Evolutionary conservation across 2,113 vertebrate genomes (phyloP).

Genomic region (Fregetta grallaria): DNA sequence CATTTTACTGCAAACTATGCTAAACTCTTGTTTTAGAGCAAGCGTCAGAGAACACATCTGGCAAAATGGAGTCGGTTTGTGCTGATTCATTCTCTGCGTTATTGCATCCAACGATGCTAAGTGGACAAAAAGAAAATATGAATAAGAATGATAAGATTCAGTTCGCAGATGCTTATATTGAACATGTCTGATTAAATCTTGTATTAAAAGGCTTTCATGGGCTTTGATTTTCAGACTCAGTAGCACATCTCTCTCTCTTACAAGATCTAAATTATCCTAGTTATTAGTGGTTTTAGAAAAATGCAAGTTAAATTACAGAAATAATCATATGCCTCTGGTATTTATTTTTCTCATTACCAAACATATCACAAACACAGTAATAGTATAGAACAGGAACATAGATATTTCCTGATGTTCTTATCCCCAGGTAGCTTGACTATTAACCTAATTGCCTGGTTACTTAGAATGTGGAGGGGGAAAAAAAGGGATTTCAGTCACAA

Average conservation of each 20-base stretch:
- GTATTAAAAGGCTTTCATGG: constrained; percentile 64
- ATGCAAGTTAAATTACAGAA: constrained; percentile 66
- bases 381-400: constrained; percentile 15
- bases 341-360: constrained; percentile 69
- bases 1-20: constrained; percentile 18
- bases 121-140: constrained; percentile 59
- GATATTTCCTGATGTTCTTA: not conserved
- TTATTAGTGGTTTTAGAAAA: constrained; percentile 69
- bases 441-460: not conserved
- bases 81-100: constrained; percentile 55
- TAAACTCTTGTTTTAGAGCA: not conserved
- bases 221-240: constrained; percentile 65
- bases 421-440: constrained; percentile 1
- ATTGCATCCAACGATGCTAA: constrained; percentile 34
- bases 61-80: constrained; percentile 9
- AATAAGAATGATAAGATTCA: constrained; percentile 57
- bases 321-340: constrained; percentile 61
- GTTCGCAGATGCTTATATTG: constrained; percentile 67
- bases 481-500: not conserved
- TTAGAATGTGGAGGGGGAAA: not conserved
- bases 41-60: constrained; percentile 27
- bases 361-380: constrained; percentile 34
- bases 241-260: constrained; percentile 54
- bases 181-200: constrained; percentile 66
- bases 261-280: constrained; percentile 63